Evolutionary conservation across 2,888 invertebrate genomes (phyloP).

Genomic region (Aplocera efformata): DNA sequence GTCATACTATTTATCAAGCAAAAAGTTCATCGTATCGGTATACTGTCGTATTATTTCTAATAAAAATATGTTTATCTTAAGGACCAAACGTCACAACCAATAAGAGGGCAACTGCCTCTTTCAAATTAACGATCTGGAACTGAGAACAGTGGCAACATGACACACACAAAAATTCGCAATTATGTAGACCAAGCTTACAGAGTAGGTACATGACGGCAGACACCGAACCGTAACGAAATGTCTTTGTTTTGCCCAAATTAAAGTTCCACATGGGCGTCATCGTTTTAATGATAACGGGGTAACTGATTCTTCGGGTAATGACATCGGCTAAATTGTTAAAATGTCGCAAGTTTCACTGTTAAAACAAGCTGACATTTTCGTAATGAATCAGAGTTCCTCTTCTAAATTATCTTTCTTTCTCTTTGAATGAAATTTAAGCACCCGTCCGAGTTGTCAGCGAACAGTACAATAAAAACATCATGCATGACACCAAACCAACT

Average conservation of each 20-base stretch:
- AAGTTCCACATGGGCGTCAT: conserved; percentile 31
- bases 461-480: conserved; percentile 29
- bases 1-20: too few relatives aligned
- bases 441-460: conserved; percentile 13
- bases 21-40: too few relatives aligned
- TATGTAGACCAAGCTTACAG: conserved; percentile 30
- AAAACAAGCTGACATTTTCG: too few relatives aligned
- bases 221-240: conserved; percentile 46
- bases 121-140: conserved; percentile 68
- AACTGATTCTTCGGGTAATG: conserved; percentile 25
- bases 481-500: conserved; percentile 26
- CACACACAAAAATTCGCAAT: conserved; percentile 51
- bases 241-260: conserved; percentile 41
- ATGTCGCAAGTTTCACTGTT: too few relatives aligned
- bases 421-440: too few relatives aligned
- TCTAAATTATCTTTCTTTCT: too few relatives aligned
- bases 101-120: conserved; percentile 58
- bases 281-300: conserved; percentile 30
- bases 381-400: too few relatives aligned
- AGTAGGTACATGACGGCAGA: conserved; percentile 41
- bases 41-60: too few relatives aligned
- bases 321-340: conserved; percentile 13
- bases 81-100: conserved; percentile 38
- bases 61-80: too few relatives aligned
- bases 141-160: conserved; percentile 33